phyloP scores from a whole-genome alignment of 2,797 vertebrate species.

The Neosilurus hyrtlii region DNA sequence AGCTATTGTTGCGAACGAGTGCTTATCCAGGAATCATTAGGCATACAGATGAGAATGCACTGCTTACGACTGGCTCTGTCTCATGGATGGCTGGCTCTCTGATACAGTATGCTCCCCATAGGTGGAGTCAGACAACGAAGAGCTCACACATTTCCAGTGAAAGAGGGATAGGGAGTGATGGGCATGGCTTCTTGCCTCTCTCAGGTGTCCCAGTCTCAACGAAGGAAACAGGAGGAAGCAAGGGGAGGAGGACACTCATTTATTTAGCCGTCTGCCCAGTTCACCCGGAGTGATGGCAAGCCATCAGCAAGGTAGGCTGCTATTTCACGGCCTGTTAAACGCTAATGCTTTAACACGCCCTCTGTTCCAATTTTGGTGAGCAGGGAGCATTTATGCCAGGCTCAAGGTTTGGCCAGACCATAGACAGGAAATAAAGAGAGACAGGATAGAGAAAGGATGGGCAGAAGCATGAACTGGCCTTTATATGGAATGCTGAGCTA shows the following conservation, averaged over 20 bases:
- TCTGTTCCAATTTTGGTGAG: slow-evolving; percentile 82
- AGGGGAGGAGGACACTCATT: slow-evolving; percentile 72
- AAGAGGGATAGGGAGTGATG: slow-evolving; percentile 68
- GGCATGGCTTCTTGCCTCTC: slow-evolving; percentile 68
- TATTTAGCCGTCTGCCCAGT: slow-evolving; percentile 80
- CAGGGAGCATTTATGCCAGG: slow-evolving; percentile 75
- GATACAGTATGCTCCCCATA: slow-evolving; percentile 37
- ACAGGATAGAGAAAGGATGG: slow-evolving; percentile 15
- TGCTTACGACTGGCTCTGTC: slow-evolving; percentile 16
- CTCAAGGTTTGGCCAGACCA: slow-evolving; percentile 73
- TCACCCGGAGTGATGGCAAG: slow-evolving; percentile 81
- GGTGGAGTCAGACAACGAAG: slow-evolving; percentile 52
- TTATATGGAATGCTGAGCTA: slow-evolving; percentile 71
- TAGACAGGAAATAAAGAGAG: slow-evolving; percentile 57
- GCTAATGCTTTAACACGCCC: slow-evolving; percentile 86
- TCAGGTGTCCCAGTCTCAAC: slow-evolving; percentile 66
- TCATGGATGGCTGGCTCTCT: slow-evolving; percentile 42
- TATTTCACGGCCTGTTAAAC: slow-evolving; percentile 97
- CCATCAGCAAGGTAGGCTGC: slow-evolving; percentile 85
- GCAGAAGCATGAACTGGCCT: slow-evolving; percentile 48
- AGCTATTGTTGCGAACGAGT: slow-evolving; percentile 46
- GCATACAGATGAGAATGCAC: slow-evolving; percentile 47
- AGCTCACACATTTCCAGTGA: slow-evolving; percentile 15
- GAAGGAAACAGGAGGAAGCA: slow-evolving; percentile 44
- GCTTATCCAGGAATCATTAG: slow-evolving; percentile 50